A percentile compares a stretch with the other conserved stretches of the same genome.
Evolutionary conservation across 2,113 vertebrate species (phyloP).

Genomic region (Sebastes schlegelii): DNA sequence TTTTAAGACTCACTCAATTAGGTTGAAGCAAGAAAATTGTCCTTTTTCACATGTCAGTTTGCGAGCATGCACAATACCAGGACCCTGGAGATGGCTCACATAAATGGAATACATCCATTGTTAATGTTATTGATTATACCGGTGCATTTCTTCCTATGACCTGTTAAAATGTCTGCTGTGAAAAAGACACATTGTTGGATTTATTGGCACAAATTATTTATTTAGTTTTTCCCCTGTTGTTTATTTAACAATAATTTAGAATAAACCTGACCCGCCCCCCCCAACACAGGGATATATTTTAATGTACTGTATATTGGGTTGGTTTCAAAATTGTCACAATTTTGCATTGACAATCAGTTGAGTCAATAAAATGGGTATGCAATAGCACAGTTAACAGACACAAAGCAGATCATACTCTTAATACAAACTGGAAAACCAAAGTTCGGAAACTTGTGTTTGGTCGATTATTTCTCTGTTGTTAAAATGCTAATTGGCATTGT

Average conservation of each 20-base stretch:
- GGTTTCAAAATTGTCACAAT: no score
- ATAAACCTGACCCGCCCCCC: no score
- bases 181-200: background rate
- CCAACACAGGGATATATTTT: background rate
- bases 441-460: no score
- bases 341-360: no score
- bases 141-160: background rate
- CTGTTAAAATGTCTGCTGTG: background rate
- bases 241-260: background rate
- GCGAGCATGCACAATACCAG: background rate
- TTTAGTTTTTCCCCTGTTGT: background rate
- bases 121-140: background rate
- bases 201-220: background rate
- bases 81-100: background rate
- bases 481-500: no score
- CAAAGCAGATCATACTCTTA: background rate
- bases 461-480: no score
- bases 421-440: no score
- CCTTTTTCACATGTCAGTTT: background rate
- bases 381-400: background rate
- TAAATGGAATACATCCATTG: background rate
- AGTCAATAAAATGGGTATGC: background rate
- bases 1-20: background rate
- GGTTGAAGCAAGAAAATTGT: background rate
- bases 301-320: background rate